These are phyloP conservation scores for Onychostruthus taczanowskii DNA, from an alignment of 2,113 vertebrate genomes.

Conservation along the genomic window DNA sequence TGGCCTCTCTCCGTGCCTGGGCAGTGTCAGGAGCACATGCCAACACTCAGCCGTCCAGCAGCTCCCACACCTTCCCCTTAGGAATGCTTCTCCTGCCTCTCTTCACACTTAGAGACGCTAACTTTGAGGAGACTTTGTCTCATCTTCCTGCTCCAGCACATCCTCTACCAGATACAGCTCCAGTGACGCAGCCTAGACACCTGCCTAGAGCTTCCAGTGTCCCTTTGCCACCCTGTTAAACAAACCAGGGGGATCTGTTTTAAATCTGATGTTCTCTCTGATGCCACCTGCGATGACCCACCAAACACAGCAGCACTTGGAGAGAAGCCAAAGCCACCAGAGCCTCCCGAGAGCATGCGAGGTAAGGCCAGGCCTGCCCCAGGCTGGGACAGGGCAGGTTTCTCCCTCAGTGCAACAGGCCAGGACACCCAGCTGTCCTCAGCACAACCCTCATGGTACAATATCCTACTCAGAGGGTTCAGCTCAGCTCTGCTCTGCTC, in stretches of 20 bases:
- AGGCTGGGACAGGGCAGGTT: background rate
- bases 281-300: background rate
- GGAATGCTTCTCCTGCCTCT: background rate
- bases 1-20: background rate
- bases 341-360: constrained; percentile 41
- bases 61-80: background rate
- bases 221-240: background rate
- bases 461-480: background rate
- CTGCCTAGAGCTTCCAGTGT: background rate
- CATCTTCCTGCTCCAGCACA: background rate
- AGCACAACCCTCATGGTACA: accelerated
- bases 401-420: background rate
- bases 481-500: background rate
- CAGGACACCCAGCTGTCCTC: background rate
- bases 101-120: background rate
- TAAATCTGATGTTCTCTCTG: constrained; percentile 38
- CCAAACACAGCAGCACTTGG: background rate
- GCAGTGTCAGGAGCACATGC: background rate
- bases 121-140: background rate
- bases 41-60: background rate
- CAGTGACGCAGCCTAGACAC: background rate
- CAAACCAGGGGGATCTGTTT: background rate
- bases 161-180: background rate
- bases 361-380: constrained; percentile 29
- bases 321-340: constrained; percentile 14